A percentile compares a stretch with the other conserved stretches of the same genome.
Evolutionary conservation across 2,113 vertebrate species (phyloP).

Genomic region (Andinoacara biseriatus): DNA sequence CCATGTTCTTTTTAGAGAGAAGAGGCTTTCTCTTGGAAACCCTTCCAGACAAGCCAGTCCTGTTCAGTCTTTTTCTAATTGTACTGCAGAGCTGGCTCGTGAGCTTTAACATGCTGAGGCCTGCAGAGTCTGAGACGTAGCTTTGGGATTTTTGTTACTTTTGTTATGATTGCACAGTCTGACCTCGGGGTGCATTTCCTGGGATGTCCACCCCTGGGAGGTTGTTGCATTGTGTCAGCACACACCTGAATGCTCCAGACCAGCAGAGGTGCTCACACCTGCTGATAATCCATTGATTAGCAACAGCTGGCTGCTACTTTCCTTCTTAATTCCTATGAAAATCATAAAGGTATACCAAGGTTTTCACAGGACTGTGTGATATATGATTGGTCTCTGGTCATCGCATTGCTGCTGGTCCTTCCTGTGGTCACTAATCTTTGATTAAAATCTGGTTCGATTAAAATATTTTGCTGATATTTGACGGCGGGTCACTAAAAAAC

Average conservation of each 20-base stretch:
- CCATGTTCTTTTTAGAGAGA: accelerated
- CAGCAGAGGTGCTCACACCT: background rate
- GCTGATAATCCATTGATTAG: background rate
- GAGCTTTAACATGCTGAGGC: background rate
- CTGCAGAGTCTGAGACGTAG: too few species aligned
- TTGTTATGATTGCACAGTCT: background rate
- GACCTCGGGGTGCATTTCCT: background rate
- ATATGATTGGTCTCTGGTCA: background rate
- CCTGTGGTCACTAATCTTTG: background rate
- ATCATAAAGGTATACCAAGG: background rate
- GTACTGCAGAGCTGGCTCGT: background rate
- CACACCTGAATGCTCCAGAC: background rate
- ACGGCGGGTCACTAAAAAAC: too few species aligned
- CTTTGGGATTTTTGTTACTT: too few species aligned
- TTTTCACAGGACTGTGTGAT: too few species aligned
- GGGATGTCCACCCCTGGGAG: accelerated
- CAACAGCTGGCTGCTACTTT: background rate
- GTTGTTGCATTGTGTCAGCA: background rate
- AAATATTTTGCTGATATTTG: too few species aligned
- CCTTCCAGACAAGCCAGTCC: background rate
- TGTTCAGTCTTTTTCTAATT: background rate
- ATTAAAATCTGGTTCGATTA: background rate
- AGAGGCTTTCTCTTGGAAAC: background rate
- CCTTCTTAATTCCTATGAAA: background rate
- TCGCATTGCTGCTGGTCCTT: background rate